phyloP scores from a whole-genome alignment of 2,797 vertebrate genomes.

The Alauda arvensis region DNA sequence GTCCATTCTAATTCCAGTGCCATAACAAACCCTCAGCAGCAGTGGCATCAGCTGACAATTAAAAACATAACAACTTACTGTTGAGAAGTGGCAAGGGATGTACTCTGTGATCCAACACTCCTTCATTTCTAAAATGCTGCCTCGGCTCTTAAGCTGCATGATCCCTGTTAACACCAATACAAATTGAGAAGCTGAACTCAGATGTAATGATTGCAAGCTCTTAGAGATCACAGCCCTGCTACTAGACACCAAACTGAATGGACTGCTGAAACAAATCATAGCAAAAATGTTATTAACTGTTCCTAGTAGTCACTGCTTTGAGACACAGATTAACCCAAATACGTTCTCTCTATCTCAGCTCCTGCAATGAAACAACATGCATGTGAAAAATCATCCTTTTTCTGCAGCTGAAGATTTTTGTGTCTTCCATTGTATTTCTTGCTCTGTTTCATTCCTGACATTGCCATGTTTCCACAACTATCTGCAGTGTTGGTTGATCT shows the following conservation, averaged over 20 bases:
- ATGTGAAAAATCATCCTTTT: background rate
- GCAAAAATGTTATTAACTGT: conserved; percentile 23
- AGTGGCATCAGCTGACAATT: conserved; percentile 9
- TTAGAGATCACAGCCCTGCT: conserved; percentile 13
- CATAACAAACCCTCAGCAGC: background rate
- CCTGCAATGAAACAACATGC: background rate
- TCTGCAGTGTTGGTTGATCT: background rate
- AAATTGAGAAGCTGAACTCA: conserved; percentile 48
- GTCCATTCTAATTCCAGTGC: background rate
- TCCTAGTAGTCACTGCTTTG: background rate
- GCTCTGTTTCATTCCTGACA: background rate
- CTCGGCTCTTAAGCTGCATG: conserved; percentile 23
- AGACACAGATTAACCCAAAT: background rate
- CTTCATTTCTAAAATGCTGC: conserved; percentile 35
- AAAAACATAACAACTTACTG: conserved; percentile 3
- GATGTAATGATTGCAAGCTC: conserved; percentile 22
- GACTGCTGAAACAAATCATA: conserved; percentile 5
- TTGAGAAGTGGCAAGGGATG: conserved; percentile 10
- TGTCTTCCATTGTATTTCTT: background rate
- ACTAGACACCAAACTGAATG: conserved; percentile 1
- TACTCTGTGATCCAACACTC: background rate
- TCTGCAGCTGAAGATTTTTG: background rate
- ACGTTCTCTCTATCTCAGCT: background rate
- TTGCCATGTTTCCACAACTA: background rate
- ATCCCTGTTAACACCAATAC: conserved; percentile 46